Percentiles rank a stretch among this genome's conserved stretches.
phyloP scores from a whole-genome alignment of 2,797 vertebrate genomes.

The Cyclopterus lumpus region DNA sequence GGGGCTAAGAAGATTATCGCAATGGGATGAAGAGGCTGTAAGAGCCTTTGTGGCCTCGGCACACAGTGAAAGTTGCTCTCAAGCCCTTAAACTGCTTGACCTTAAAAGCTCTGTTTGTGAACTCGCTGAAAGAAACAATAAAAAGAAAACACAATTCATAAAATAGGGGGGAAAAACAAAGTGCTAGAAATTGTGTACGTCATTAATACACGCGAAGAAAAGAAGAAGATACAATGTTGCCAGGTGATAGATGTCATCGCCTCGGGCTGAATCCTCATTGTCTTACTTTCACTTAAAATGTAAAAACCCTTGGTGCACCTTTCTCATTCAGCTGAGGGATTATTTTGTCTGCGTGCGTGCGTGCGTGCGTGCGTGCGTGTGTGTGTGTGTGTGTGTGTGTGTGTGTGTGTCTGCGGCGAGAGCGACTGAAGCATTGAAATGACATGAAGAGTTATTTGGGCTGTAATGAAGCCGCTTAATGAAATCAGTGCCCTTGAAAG shows the following conservation, averaged over 20 bases:
- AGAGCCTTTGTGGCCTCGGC: conserved; percentile 76
- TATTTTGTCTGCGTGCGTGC: conserved; percentile 30
- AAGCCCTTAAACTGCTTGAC: conserved; percentile 76
- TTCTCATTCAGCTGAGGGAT: conserved; percentile 22
- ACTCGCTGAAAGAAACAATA: conserved; percentile 39
- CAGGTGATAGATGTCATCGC: conserved; percentile 27
- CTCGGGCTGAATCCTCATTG: conserved; percentile 36
- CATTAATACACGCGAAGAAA: conserved; percentile 9
- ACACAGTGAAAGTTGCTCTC: conserved; percentile 68
- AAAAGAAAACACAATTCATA: conserved; percentile 35
- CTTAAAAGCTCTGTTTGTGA: conserved; percentile 71
- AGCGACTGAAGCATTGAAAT: conserved; percentile 76
- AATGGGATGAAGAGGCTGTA: conserved; percentile 85
- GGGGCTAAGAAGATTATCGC: conserved; percentile 84
- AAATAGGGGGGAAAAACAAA: conserved; percentile 38
- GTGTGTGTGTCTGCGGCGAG: conserved; percentile 33
- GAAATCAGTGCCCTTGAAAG: conserved; percentile 94
- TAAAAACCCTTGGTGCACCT: conserved; percentile 37
- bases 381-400: conserved; percentile 42
- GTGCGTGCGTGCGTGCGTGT: conserved; percentile 31
- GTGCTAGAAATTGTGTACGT: not conserved
- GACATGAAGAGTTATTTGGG: conserved; percentile 89
- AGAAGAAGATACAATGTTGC: conserved; percentile 29
- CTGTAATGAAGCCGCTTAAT: conserved; percentile 90
- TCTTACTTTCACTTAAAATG: conserved; percentile 47